These are phyloP conservation scores for Corydoras maculifer DNA, from an alignment of 2,113 vertebrate genomes.

Conservation along the genomic window DNA sequence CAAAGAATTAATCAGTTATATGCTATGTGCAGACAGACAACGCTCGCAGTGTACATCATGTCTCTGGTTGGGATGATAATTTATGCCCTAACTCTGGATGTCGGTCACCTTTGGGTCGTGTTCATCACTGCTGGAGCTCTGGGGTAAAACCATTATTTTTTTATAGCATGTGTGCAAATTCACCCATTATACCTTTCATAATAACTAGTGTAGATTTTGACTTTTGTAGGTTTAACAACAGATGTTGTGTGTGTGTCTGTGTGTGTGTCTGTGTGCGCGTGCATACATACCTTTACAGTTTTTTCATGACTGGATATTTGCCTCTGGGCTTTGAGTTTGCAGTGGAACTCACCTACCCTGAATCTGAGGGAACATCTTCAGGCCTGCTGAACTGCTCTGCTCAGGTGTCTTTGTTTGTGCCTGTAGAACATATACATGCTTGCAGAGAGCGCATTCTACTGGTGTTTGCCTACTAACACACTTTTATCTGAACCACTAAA, in stretches of 20 bases:
- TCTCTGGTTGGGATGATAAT: constrained; percentile 78
- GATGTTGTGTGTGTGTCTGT: neutral
- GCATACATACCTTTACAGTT: constrained; percentile 58
- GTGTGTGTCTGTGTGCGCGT: constrained; percentile 5
- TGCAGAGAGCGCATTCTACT: neutral
- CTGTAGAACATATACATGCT: neutral
- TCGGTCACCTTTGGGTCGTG: constrained; percentile 82
- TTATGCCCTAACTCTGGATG: constrained; percentile 76
- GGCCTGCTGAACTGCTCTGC: constrained; percentile 90
- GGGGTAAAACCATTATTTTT: constrained; percentile 71
- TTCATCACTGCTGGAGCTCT: constrained; percentile 81
- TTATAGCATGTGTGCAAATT: neutral
- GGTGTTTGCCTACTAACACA: too few relatives aligned
- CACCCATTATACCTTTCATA: neutral
- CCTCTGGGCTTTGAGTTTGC: constrained; percentile 95
- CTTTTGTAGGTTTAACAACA: neutral
- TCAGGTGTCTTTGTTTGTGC: constrained; percentile 66
- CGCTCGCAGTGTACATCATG: constrained; percentile 75
- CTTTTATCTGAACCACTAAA: too few relatives aligned
- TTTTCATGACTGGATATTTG: constrained; percentile 95
- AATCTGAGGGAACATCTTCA: constrained; percentile 91
- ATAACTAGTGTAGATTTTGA: neutral
- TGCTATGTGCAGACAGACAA: constrained; percentile 74
- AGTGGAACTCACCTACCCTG: constrained; percentile 88
- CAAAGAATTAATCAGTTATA: neutral